Conservation (phyloP, 2,113 vertebrate species). For the Campylomormyrus numenius region DNA sequence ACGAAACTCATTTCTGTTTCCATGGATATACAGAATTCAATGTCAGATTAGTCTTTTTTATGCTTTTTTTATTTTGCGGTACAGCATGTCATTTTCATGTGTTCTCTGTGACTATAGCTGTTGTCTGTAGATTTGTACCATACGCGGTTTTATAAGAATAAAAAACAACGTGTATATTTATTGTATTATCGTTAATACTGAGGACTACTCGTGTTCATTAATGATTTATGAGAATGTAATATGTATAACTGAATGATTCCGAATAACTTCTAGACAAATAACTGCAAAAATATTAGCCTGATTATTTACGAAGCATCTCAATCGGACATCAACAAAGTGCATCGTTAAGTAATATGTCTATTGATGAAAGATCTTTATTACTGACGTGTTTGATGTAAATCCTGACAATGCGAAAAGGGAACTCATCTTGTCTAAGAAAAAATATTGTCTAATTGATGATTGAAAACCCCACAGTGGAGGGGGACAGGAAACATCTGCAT, state of each 20-base stretch:
- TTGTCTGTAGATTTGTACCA: background rate
- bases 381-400: background rate
- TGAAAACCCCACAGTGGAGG: slow-evolving; percentile 20
- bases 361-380: background rate
- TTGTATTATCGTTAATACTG: background rate
- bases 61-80: background rate
- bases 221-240: background rate
- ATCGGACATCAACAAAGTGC: background rate
- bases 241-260: background rate
- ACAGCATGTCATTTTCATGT: background rate
- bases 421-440: background rate
- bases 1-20: background rate
- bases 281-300: background rate
- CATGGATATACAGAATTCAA: background rate
- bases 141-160: background rate
- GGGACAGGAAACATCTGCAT: slow-evolving; percentile 16
- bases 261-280: background rate
- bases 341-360: background rate
- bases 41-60: background rate
- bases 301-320: background rate
- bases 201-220: background rate
- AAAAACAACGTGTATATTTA: background rate
- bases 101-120: background rate
- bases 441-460: background rate
- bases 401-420: background rate